Base-by-base conservation (phyloP, 2,113 vertebrate genomes). In the Nerophis lumbriciformis region DNA sequence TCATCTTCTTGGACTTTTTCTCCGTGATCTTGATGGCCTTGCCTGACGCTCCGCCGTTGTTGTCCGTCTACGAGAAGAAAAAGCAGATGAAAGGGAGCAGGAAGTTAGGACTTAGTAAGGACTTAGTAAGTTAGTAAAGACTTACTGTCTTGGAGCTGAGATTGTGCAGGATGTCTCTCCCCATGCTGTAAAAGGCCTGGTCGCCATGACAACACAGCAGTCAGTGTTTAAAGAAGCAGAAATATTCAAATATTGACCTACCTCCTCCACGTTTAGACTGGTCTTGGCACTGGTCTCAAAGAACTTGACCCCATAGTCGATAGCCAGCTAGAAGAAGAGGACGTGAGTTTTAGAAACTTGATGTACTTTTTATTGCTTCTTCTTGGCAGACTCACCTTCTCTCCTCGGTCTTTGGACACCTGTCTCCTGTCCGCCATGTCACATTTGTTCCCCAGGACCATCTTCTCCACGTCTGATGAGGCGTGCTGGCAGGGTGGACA, bases 271-370 rank as follows among this genome's bases (percentile, higher is more conserved):
- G 64, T 98, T 99, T 80, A 95, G 85, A 83, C 96, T 93, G 60
- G 96, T 95, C 88, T 99, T 98, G 69, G 96, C 97, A 74, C 97
- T 99, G 8, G 97, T 98, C 88, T 99, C 97, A 90, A 99, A 84
- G 82, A 99, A 99, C 82, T 99, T 99, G 53, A 99, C 95, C 66
- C 97, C 95, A 53, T 98, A 97, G 88, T 99, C 97, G 85, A 99
- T 99, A 45, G 97, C 97, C 87, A 99, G 85, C 97, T 99, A 78
- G 44, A 42, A 86, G 81, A 52, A 85, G 58, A 88, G 7, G 36
- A 54, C 28, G 0, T 28, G 28, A 28, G 1, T 28, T 28, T 28
- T 3, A 28, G 1, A 28, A 28, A 28, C 28, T 28, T 28, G 28
- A 28, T 4, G 4, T 28, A 28, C 21, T 35, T 36, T 36, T 35